phyloP scores from a whole-genome alignment of 2,113 vertebrate species.

The Calonectris borealis region DNA sequence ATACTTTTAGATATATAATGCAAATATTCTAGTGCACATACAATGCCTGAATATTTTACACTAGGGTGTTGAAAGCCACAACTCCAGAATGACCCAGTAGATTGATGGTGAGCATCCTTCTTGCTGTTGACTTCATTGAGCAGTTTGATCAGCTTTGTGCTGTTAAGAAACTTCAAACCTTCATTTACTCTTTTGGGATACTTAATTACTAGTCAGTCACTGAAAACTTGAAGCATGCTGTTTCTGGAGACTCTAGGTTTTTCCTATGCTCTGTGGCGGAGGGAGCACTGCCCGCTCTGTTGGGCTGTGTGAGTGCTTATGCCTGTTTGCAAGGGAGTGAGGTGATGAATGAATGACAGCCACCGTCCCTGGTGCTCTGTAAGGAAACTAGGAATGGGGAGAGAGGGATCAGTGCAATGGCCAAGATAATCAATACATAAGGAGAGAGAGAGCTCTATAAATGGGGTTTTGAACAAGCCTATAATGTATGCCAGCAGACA shows the following conservation, averaged over 20 bases:
- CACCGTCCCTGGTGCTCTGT: not conserved
- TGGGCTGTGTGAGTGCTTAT: not conserved
- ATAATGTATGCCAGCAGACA: not conserved
- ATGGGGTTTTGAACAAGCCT: not conserved
- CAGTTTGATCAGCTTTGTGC: not conserved
- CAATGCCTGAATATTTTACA: not conserved
- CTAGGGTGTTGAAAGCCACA: not conserved
- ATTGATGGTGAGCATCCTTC: not conserved
- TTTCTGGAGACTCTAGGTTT: not conserved
- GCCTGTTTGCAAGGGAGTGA: not conserved
- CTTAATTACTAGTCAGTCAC: not conserved
- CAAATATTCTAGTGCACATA: not conserved
- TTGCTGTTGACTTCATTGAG: not conserved
- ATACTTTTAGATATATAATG: not conserved
- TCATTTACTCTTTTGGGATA: not conserved
- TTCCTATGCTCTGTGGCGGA: not conserved
- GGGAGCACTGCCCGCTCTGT: fast-evolving
- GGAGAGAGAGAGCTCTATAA: not conserved
- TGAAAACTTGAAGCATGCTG: not conserved
- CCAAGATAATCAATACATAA: not conserved
- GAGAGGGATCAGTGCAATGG: not conserved
- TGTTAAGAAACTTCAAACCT: not conserved
- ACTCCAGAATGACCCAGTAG: not conserved
- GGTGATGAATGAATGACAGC: not conserved
- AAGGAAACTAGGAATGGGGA: not conserved